Evolutionary conservation across 2,888 invertebrate genomes (phyloP), one percentile per base, ranked within the genome.

Genomic region (Troilus luridus): DNA sequence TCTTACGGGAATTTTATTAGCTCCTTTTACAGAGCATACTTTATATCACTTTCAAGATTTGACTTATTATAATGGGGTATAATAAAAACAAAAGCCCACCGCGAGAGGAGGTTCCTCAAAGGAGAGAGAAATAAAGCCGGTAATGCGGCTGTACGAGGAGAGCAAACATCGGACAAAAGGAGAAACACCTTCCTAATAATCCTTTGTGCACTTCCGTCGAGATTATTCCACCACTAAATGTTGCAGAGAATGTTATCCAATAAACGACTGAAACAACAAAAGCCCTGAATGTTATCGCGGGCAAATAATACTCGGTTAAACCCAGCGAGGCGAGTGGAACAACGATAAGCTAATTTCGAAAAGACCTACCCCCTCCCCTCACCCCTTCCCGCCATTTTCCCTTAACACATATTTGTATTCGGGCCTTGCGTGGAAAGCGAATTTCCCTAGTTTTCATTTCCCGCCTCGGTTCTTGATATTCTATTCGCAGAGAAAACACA

Each of bases 341-440:
- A 67, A 67, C 67, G 67, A 67, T 67, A 67, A 67, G 67, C 67
- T 67, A 67, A 67, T 67, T 67, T 24, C 67, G 14, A 67, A 67
- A 67, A 67, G 24, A 67, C 67, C 67, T 10, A 24, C 14, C n/a
- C 14, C 67, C 24, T n/a, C n/a, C n/a, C n/a, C n/a, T n/a, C n/a
- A n/a, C n/a, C 14, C 59, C 59, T 59, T 1, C 14, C 59, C 1
- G 5, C 14, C 2, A 5, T 14, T 12, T 14, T 1, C 59, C 14
- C 7, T 59, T 1, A 6, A 12, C 7, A 24, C 67, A 67, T 24
- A 67, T 67, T 67, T 67, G 67, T 67, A 67, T 67, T 67, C 67
- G 10, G 3, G 67, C 67, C 10, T 24, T 14, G 24, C 11, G n/a
- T 11, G 6, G 24, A 27, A 24, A 24, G 24, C 0, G 24, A 67